phyloP scores from a whole-genome alignment of 2,113 vertebrate species.

The western clawed frog (Xenopus tropicalis) region DNA sequence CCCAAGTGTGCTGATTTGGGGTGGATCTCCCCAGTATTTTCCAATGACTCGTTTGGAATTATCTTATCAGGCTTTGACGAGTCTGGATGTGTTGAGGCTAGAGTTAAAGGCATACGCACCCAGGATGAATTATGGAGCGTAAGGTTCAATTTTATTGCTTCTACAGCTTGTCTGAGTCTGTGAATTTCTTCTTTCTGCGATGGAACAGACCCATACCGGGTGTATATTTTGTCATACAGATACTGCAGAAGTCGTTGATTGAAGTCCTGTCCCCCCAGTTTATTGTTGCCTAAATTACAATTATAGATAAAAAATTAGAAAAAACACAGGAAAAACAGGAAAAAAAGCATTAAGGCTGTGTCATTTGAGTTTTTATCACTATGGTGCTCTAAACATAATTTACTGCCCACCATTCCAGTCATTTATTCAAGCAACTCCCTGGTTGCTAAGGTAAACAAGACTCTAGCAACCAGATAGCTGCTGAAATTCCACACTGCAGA shows the following conservation, averaged over 20 bases:
- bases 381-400: too few relatives aligned
- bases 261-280: conserved; percentile 96
- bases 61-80: not conserved
- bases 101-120: conserved; percentile 67
- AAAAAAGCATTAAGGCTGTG: not conserved
- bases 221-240: conserved; percentile 68
- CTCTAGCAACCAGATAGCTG: too few relatives aligned
- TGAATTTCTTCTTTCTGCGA: conserved; percentile 87
- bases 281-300: conserved; percentile 82
- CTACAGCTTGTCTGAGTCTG: conserved; percentile 81
- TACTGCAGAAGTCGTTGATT: conserved; percentile 88
- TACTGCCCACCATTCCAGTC: too few relatives aligned
- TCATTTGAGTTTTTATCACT: too few relatives aligned
- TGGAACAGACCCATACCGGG: conserved; percentile 72
- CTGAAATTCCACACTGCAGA: too few relatives aligned
- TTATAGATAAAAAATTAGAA: conserved; percentile 48
- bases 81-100: conserved; percentile 45
- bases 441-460: too few relatives aligned
- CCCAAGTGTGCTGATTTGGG: conserved; percentile 15
- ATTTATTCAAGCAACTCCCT: too few relatives aligned
- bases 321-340: conserved; percentile 15
- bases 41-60: not conserved
- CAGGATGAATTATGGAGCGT: conserved; percentile 68
- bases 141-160: conserved; percentile 88
- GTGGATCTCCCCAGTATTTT: not conserved